These are phyloP conservation scores for Nephila pilipes DNA, from an alignment of 1,140 invertebrate genomes.

Conservation along the genomic window DNA sequence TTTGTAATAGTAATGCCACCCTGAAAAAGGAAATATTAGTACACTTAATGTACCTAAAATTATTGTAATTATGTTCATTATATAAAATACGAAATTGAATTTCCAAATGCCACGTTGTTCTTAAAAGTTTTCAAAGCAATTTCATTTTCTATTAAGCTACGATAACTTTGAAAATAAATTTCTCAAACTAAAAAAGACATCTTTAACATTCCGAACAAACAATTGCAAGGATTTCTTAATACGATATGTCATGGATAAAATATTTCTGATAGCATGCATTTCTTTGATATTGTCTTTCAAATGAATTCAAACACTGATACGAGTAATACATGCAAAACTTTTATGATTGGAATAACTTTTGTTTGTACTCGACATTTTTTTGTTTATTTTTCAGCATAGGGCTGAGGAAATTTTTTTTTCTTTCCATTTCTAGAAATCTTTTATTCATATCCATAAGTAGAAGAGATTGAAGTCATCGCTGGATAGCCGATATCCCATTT, in stretches of 20 bases:
- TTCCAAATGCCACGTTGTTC: too few species aligned
- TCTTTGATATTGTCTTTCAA: constrained; percentile 39
- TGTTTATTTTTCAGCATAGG: constrained; percentile 1
- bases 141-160: too few species aligned
- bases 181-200: not conserved
- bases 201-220: not conserved
- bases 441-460: constrained; percentile 41
- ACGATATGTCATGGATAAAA: not conserved
- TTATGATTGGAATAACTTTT: constrained; percentile 38
- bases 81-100: too few species aligned
- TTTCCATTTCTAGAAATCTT: constrained; percentile 40
- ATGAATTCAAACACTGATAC: constrained; percentile 48
- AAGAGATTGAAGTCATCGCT: not conserved
- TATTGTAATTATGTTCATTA: too few species aligned
- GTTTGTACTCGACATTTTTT: constrained; percentile 22
- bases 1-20: too few species aligned
- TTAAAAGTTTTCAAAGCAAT: too few species aligned
- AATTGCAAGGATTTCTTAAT: not conserved
- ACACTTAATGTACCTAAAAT: too few species aligned
- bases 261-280: not conserved
- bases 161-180: too few species aligned
- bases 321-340: constrained; percentile 27
- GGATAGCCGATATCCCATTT: constrained; percentile 35
- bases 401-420: not conserved
- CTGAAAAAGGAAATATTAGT: too few species aligned